Base-by-base conservation (phyloP, 2,113 vertebrate genomes). In the Lampris megalopsis region DNA sequence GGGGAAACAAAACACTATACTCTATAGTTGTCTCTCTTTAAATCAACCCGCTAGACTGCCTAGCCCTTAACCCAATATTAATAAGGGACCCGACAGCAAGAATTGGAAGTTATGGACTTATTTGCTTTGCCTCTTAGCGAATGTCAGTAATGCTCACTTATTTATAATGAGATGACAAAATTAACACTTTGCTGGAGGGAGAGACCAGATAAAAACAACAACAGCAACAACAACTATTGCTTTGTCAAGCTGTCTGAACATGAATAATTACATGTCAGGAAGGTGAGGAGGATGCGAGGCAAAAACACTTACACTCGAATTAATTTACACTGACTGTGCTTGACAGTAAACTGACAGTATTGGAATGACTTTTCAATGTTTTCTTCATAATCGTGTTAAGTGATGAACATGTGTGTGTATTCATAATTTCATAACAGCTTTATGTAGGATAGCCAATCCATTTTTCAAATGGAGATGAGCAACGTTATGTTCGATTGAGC, bases 401-500 rank as follows among this genome's bases (percentile, higher is more conserved):
- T 60, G 60, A 47, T 63, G 68, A 82, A 69, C 6, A 79, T 52
- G 65, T 40, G 48, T 57, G n/a, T 67, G 6, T 49, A 59, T 74
- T 69, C 65, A 37, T 57, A 43, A 2, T 35, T 35, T 59, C 24
- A 59, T 41, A 69, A 56, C 45, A 0, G 52, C 43, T 13, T 63
- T 6, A 10, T 2, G 42, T 70, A 70, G 52, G 69, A 86, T 66
- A 82, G 24, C 78, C 50, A 79, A 77, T 69, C 57, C 49, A 59
- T 45, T 71, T 80, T 63, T 67, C 3, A 57, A 66, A 58, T 35
- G n/a, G 54, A 73, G 79, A 80, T 77, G 61, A 81, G 78, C 73
- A 81, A 83, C 84, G 79, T 83, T 65, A 82, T 71, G 65, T 77
- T 75, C 76, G 57, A 73, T n/a, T 53, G 75, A 64, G 56, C 37